Base-by-base conservation (phyloP, 2,113 vertebrate species). In the Salminus brasiliensis region DNA sequence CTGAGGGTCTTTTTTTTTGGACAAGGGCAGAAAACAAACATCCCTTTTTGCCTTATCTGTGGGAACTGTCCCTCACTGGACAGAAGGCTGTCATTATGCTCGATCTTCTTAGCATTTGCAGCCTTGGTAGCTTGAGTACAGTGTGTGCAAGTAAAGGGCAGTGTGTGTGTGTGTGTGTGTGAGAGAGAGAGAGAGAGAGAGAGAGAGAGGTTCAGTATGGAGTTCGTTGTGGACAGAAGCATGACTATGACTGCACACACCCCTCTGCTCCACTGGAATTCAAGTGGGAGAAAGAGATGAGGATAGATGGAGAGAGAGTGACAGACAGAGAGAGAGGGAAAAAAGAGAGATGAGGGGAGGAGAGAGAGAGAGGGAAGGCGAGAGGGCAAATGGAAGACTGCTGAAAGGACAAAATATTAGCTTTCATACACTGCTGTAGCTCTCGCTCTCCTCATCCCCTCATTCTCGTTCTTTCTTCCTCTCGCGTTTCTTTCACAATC, bases 81-180 rank as follows among this genome's bases (percentile, higher is more conserved):
- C 81, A 93, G 90, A 92, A 92, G 91, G 88, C 89, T 90, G 88
- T 91, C 89, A 92, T 93, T 93, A 91, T 92, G 83, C 85, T 34
- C 30, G 55, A 75, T 76, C 88, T 84, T 86, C 83, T 85, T 83
- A 87, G 84, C 60, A 87, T 74, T 85, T 67, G 8, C 53, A 52
- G 68, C 34, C 43, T 59, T 55, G 41, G 53, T 73, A 52, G 25
- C 76, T 80, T 76, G 27, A n/a, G 76, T 67, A 68, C 75, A 74
- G 79, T 80, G 74, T 72, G 74, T 67, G 62, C 29, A 30, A 30
- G 45, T 41, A 78, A 77, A 78, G 74, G 74, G 49, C 52, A 81
- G 85, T 86, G 87, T 85, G 82, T 63, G 76, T 87, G 80, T 82
- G 79, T 82, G 78, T 71, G 27, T 81, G 77, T 79, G 49, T 85